Evolutionary conservation across 2,888 invertebrate species (phyloP).

Genomic region (Mythimna ferrago): DNA sequence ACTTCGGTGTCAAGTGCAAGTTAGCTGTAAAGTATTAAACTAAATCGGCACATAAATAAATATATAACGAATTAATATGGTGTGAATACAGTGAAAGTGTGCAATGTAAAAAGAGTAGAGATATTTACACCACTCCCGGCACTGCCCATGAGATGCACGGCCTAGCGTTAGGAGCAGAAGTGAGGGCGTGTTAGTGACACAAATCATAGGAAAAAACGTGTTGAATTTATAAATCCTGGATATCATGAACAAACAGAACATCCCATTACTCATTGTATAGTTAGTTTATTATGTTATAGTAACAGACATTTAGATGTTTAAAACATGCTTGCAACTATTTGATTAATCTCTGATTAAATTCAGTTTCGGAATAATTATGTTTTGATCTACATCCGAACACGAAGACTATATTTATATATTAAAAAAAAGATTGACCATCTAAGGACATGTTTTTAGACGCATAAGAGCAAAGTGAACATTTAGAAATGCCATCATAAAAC

Average conservation of each 20-base stretch:
- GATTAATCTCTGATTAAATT: not conserved
- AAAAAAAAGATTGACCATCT: conserved; percentile 10
- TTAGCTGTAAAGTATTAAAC: conserved; percentile 60
- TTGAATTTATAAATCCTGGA: conserved; percentile 29
- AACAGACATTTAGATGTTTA: conserved; percentile 30
- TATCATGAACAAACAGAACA: conserved; percentile 17
- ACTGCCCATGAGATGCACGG: conserved; percentile 98
- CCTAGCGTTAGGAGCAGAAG: conserved; percentile 91
- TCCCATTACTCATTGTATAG: not conserved
- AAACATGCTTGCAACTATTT: conserved; percentile 48
- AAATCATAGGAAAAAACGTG: conserved; percentile 44
- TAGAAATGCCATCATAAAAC: conserved; percentile 37
- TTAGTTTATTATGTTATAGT: conserved; percentile 3
- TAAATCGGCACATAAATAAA: conserved; percentile 73
- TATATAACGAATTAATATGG: conserved; percentile 60
- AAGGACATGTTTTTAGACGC: conserved; percentile 5
- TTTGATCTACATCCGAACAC: conserved; percentile 23
- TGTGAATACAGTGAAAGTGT: conserved; percentile 81
- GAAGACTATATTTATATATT: conserved; percentile 4
- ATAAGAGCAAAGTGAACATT: conserved; percentile 25
- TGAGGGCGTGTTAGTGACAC: conserved; percentile 85
- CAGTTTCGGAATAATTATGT: not conserved
- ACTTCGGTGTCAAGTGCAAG: conserved; percentile 52
- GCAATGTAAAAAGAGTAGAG: conserved; percentile 85
- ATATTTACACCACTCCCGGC: conserved; percentile 97